phyloP scores from a whole-genome alignment of 2,888 invertebrate genomes.

The Synergus japonicus region DNA sequence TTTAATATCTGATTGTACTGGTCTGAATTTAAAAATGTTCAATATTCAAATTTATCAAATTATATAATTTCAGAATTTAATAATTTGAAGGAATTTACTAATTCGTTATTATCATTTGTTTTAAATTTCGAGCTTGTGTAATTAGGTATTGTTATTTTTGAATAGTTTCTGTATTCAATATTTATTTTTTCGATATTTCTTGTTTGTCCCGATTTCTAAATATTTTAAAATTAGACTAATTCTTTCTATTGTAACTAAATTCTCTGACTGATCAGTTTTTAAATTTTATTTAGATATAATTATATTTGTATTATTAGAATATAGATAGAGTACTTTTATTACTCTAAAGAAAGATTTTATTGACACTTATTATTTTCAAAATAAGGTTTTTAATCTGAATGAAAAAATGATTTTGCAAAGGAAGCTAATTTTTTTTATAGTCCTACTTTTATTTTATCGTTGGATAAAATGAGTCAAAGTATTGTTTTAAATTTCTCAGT shows the following conservation, averaged over 20 bases:
- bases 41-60: too few species aligned
- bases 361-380: neutral
- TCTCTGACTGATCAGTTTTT: neutral
- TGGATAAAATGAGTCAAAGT: neutral
- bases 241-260: neutral
- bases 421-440: neutral
- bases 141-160: too few species aligned
- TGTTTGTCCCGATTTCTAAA: too few species aligned
- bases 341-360: neutral
- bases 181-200: too few species aligned
- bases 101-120: too few species aligned
- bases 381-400: neutral
- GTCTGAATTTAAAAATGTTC: too few species aligned
- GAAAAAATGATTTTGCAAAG: neutral
- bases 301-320: neutral
- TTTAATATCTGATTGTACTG: too few species aligned
- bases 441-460: neutral
- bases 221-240: too few species aligned
- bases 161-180: too few species aligned
- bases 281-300: neutral
- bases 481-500: neutral
- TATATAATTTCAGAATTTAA: too few species aligned
- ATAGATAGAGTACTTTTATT: neutral
- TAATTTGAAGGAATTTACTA: too few species aligned
- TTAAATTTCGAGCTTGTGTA: too few species aligned